Base-by-base conservation (phyloP, 2,113 vertebrate genomes). In the Rattus rattus region DNA sequence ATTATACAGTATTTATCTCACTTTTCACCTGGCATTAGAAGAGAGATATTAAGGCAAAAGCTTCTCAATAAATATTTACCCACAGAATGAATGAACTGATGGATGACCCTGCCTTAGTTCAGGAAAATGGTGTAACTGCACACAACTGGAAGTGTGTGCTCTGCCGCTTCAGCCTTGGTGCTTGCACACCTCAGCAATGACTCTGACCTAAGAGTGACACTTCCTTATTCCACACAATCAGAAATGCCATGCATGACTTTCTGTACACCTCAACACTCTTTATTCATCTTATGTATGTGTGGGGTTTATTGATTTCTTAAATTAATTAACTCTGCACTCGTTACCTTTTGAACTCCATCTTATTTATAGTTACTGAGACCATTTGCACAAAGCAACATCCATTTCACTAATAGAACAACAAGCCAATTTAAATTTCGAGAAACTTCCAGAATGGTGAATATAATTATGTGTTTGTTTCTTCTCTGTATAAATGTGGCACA, bases 341-440 rank as follows among this genome's bases (percentile, higher is more conserved):
- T 73, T 47, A 93, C 65, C 67, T 39, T 49, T 91, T 90, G 80
- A 95, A 92, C 72, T 91, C 52, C 22, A 94, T 90, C 76, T 92
- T 94, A 95, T 92, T 96, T 96, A 89, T 7, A 88, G 80, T 79
- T 69, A 94, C 11, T 76, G 88, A 90, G 56, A 56, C 92, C 84
- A 92, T 80, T 70, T 92, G 56, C 73, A 93, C 63, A 20, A 65
- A 56, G 83, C 12, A 54, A 94, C 93, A 97, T 70, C 93, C 49
- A 95, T 94, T 96, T 97, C 63, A 92, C 7, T 97, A 90, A 95
- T 70, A 95, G 76, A 92, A 94, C 36, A 89, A 88, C 28, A 94
- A 94, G n/a, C 8, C 76, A 87, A 70, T 73, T 91, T 95, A 75
- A 95, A 90, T 22, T 26, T 85, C 6, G 65, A 30, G 47, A 63